A percentile compares a stretch with the other conserved stretches of the same genome.
Conservation (phyloP, 2,113 vertebrate species). For the Cervus canadensis region DNA sequence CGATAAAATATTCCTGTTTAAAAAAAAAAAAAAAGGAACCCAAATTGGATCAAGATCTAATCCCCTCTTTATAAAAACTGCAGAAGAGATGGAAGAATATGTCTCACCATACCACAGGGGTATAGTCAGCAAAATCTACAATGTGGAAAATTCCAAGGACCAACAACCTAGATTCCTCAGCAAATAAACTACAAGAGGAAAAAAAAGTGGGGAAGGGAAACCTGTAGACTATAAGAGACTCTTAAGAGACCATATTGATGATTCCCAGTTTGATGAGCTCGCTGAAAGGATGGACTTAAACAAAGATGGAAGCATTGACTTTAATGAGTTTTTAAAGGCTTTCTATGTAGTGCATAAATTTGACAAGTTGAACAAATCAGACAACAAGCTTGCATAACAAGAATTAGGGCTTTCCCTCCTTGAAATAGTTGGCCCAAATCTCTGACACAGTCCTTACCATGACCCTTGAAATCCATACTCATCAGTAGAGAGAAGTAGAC, state of each 20-base stretch:
- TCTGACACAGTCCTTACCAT: not conserved
- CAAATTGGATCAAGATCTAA: not conserved
- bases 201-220: not conserved
- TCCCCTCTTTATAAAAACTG: not conserved
- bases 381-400: accelerated
- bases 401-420: not conserved
- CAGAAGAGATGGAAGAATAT: not conserved
- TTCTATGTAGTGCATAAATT: constrained; percentile 93
- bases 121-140: not conserved
- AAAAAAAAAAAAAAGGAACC: not conserved
- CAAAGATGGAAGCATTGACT: constrained; percentile 97
- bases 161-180: not conserved
- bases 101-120: not conserved
- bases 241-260: constrained; percentile 61
- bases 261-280: constrained; percentile 87
- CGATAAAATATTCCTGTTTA: not conserved
- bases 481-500: constrained; percentile 32
- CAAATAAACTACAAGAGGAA: not conserved
- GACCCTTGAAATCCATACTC: not conserved
- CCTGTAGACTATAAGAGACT: not conserved
- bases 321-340: constrained; percentile 96
- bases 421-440: not conserved
- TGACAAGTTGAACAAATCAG: constrained; percentile 64
- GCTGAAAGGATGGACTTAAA: constrained; percentile 93
- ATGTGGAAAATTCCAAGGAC: constrained; percentile 6